Percentiles rank a stretch among this genome's conserved stretches.
phyloP scores from a whole-genome alignment of 2,113 vertebrate species.

The Periophthalmus modestus region DNA sequence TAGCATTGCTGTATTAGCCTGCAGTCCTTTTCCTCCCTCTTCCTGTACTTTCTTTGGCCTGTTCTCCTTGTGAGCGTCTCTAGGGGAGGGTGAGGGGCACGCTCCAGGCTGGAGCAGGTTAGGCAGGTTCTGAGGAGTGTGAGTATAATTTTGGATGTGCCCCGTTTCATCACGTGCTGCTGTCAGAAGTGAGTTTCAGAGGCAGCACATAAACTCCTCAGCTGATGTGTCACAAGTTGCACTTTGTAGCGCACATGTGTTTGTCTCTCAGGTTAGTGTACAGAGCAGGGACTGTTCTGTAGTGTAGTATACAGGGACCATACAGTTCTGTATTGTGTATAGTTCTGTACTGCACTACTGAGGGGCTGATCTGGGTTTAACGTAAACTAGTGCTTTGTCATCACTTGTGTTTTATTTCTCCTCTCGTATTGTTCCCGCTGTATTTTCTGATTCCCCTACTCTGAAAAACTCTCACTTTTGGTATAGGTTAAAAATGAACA shows the following conservation, averaged over 20 bases:
- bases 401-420: constrained; percentile 43
- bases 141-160: constrained; percentile 63
- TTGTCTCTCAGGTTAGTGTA: constrained; percentile 56
- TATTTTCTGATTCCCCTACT: constrained; percentile 9
- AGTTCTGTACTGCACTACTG: constrained; percentile 27
- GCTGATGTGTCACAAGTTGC: constrained; percentile 72
- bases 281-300: background rate
- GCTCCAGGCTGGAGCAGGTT: constrained; percentile 72
- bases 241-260: constrained; percentile 65
- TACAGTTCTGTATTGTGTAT: background rate
- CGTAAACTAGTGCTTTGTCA: constrained; percentile 48
- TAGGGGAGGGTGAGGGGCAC: constrained; percentile 47
- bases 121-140: constrained; percentile 58
- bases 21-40: constrained; percentile 7
- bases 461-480: background rate
- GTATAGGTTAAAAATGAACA: background rate
- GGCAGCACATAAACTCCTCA: constrained; percentile 60
- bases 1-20: constrained; percentile 25
- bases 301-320: background rate
- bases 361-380: constrained; percentile 58
- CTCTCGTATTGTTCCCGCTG: constrained; percentile 12
- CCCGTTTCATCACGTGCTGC: constrained; percentile 65
- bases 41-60: constrained; percentile 26
- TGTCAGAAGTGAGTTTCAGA: constrained; percentile 73
- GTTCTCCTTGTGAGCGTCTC: constrained; percentile 39